These are phyloP conservation scores for Pagrus major DNA, from an alignment of 2,113 vertebrate genomes.

Conservation along the genomic window DNA sequence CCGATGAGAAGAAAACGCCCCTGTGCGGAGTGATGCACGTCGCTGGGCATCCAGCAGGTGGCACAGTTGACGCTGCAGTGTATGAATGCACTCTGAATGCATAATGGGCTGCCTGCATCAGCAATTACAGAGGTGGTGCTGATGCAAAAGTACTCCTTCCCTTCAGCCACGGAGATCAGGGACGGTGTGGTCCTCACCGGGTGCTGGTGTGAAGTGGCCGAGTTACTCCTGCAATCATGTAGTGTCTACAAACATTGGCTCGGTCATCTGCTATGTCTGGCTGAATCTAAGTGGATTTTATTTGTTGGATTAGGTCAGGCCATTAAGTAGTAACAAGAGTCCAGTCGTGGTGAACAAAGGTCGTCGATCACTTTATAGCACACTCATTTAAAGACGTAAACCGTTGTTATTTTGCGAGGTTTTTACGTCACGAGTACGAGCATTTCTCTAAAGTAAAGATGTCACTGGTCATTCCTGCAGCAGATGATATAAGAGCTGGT, in stretches of 20 bases:
- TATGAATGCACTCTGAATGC: constrained; percentile 59
- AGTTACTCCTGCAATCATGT: constrained; percentile 18
- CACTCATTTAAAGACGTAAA: too few relatives aligned
- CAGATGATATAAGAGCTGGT: constrained; percentile 36
- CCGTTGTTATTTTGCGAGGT: not conserved
- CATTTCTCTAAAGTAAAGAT: not conserved
- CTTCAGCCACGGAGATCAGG: constrained; percentile 8
- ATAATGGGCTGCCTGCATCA: constrained; percentile 67
- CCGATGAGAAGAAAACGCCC: constrained; percentile 50
- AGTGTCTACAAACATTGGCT: constrained; percentile 16
- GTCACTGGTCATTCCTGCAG: not conserved
- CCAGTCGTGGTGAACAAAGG: not conserved
- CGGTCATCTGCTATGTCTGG: not conserved
- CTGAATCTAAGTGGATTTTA: not conserved
- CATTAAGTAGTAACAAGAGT: too few relatives aligned
- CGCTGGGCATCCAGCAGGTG: constrained; percentile 69
- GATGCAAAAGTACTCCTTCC: constrained; percentile 47
- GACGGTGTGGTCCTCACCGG: constrained; percentile 2
- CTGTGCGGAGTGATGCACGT: constrained; percentile 22
- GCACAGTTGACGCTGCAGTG: constrained; percentile 65
- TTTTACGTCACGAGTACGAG: too few relatives aligned
- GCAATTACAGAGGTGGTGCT: constrained; percentile 65
- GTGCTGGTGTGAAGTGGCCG: constrained; percentile 7
- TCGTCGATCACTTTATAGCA: not conserved
- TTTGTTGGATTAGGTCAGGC: not conserved